phyloP scores from a whole-genome alignment of 2,113 vertebrate genomes.

The Trinectes maculatus region DNA sequence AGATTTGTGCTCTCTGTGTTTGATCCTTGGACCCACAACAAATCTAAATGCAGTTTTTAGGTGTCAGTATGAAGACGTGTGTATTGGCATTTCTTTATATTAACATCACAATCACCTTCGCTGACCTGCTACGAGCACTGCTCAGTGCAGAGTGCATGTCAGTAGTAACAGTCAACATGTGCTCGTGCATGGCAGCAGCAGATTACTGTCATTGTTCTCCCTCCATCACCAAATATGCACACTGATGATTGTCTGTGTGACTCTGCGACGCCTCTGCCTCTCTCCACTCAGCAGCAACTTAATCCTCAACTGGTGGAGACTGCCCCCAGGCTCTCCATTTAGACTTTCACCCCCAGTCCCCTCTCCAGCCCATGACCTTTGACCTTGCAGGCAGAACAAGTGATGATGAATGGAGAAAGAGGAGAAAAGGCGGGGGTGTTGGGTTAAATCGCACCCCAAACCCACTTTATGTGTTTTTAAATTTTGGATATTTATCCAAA shows the following conservation, averaged over 20 bases:
- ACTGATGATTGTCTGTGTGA: slow-evolving; percentile 53
- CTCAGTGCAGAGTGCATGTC: neutral
- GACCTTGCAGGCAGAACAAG: slow-evolving; percentile 17
- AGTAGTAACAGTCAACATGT: neutral
- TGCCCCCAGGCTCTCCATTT: slow-evolving; percentile 58
- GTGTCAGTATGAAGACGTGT: slow-evolving; percentile 33
- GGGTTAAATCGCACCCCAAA: no score
- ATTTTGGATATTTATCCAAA: no score
- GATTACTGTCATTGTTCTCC: slow-evolving; percentile 21
- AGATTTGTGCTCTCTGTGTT: slow-evolving; percentile 42
- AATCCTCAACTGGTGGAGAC: slow-evolving; percentile 61
- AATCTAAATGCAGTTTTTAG: slow-evolving; percentile 17
- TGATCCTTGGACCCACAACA: slow-evolving; percentile 33
- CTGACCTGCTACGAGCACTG: slow-evolving; percentile 2
- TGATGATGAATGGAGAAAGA: slow-evolving; percentile 1
- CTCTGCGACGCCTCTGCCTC: slow-evolving; percentile 60
- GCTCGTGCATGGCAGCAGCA: slow-evolving; percentile 14
- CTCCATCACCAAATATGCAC: neutral
- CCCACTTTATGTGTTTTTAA: no score
- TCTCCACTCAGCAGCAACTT: slow-evolving; percentile 62
- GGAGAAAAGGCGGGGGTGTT: neutral
- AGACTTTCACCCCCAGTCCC: neutral
- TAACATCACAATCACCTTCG: neutral
- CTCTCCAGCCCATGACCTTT: slow-evolving; percentile 35
- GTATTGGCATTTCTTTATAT: neutral